phyloP scores from a whole-genome alignment of 2,113 vertebrate species.

The Poeciliopsis turrubarensis region DNA sequence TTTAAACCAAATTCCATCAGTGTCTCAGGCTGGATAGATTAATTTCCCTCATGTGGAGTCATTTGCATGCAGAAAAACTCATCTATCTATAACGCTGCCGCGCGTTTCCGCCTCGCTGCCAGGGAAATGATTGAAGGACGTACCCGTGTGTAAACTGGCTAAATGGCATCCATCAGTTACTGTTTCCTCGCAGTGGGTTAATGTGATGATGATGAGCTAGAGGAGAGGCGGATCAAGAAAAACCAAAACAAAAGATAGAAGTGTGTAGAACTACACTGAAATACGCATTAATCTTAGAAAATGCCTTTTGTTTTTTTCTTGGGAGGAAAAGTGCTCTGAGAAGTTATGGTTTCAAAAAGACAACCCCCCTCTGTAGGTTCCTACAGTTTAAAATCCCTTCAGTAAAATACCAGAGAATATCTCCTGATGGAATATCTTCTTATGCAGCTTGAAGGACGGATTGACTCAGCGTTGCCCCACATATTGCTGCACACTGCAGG shows the following conservation, averaged over 20 bases:
- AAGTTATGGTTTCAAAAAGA: too few relatives aligned
- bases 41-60: slow-evolving; percentile 41
- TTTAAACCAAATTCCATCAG: slow-evolving; percentile 38
- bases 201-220: slow-evolving; percentile 72
- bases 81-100: slow-evolving; percentile 55
- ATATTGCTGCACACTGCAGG: too few relatives aligned
- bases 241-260: background rate
- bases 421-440: too few relatives aligned
- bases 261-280: background rate
- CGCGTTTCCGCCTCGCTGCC: slow-evolving; percentile 40
- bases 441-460: too few relatives aligned
- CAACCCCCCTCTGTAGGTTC: too few relatives aligned
- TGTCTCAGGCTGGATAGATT: slow-evolving; percentile 19
- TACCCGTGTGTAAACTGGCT: slow-evolving; percentile 67
- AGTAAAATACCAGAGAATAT: too few relatives aligned
- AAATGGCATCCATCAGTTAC: slow-evolving; percentile 74
- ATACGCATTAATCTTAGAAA: too few relatives aligned
- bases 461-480: too few relatives aligned
- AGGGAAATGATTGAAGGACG: slow-evolving; percentile 64
- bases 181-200: slow-evolving; percentile 66
- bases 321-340: too few relatives aligned
- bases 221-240: background rate
- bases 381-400: too few relatives aligned
- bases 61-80: slow-evolving; percentile 67
- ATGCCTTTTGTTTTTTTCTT: too few relatives aligned